Conservation (phyloP, 2,113 vertebrate genomes). For the Cyrtonyx montezumae region DNA sequence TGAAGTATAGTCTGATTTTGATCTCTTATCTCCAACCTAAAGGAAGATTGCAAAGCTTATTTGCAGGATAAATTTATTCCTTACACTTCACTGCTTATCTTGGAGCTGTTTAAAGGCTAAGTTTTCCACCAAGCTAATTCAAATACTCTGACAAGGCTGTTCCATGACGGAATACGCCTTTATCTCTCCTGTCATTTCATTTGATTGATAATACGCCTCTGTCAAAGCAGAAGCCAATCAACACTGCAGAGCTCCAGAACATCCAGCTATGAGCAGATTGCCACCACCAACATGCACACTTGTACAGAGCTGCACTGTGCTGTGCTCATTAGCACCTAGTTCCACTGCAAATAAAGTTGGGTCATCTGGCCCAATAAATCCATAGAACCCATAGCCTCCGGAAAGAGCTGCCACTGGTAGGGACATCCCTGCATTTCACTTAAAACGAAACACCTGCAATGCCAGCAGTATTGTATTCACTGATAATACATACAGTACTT, state of each 20-base stretch:
- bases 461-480: background rate
- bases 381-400: background rate
- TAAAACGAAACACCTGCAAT: background rate
- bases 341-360: background rate
- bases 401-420: background rate
- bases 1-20: background rate
- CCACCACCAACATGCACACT: accelerated
- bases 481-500: background rate
- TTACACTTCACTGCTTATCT: conserved; percentile 33
- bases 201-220: background rate
- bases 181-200: background rate
- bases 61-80: background rate
- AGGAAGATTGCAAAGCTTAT: background rate
- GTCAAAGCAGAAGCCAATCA: background rate
- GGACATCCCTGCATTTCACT: background rate
- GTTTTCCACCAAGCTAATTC: conserved; percentile 19
- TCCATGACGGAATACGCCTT: background rate
- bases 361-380: background rate
- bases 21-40: background rate
- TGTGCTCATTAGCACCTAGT: background rate
- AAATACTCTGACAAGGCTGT: conserved; percentile 43
- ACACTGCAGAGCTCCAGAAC: background rate
- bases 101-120: conserved; percentile 21
- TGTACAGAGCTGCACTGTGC: background rate
- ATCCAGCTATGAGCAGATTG: background rate